Base-by-base conservation (phyloP, 2,888 invertebrate genomes). In the Brachyopa scutellaris region DNA sequence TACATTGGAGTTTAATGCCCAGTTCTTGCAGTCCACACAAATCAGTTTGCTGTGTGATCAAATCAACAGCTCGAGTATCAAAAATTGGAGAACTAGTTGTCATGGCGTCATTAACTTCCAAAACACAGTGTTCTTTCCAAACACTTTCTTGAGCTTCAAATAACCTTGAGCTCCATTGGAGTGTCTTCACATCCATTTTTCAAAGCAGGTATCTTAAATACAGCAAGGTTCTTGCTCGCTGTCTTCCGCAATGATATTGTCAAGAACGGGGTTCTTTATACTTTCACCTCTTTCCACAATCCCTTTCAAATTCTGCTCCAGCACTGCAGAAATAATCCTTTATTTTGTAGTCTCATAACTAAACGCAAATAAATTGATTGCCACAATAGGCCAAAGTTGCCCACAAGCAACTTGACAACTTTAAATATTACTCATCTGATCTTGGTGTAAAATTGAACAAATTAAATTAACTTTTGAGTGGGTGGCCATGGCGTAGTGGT, bases 141-240 rank as follows among this genome's bases (percentile, higher is more conserved):
- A 55, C 17, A 59, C 47, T 49, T 5, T 47, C 47, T 69, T 49
- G 61, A 29, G 53, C 67, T 67, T 72, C 57, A 33, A 64, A 64
- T 36, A 8, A 49, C 33, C 36, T 64, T 55, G 19, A 21, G 33
- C 64, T 64, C 64, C 64, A 47, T 11, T 49, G 33, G 19, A 78
- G 70, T 51, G 70, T 62, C 38, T 78, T 70, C 36, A 15, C 11
- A 72, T 70, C 62, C 21, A 77, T 76, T 76, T 76, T 76, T 76
- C 64, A 51, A 59, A 51, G 67, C 31, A 59, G 33, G 33, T 59
- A 57, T 76, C 38, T 53, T 49, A 51, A 49, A 40, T 29, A 69
- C 23, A 21, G 26, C 8, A 53, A 77, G 55, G 38, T 42, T 59
- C 42, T 59, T 67, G 76, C 26, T 76, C 53, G 29, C 29, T 26